A percentile compares a stretch with the other conserved stretches of the same genome.
These are phyloP conservation scores for Pammene fasciana DNA, from an alignment of 2,888 invertebrate species.

Conservation along the genomic window DNA sequence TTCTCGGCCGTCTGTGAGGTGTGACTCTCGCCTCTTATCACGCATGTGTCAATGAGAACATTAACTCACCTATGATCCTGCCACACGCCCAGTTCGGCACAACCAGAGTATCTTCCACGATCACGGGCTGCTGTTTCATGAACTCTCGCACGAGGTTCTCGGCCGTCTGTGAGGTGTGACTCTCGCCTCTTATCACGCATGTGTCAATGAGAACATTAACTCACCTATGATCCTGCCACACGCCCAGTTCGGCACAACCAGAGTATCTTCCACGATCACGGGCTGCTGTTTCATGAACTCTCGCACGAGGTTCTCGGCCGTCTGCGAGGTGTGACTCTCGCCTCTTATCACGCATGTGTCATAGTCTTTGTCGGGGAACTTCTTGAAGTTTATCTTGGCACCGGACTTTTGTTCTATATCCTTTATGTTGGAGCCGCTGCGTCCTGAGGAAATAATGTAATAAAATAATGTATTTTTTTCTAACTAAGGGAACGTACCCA, in stretches of 20 bases:
- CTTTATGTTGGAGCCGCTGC: slow-evolving; percentile 90
- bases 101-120: slow-evolving; percentile 86
- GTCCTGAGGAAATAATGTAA: too few species aligned
- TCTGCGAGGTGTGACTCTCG: slow-evolving; percentile 84
- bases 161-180: slow-evolving; percentile 87
- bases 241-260: slow-evolving; percentile 86
- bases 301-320: slow-evolving; percentile 87
- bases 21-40: slow-evolving; percentile 58
- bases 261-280: slow-evolving; percentile 85
- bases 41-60: slow-evolving; percentile 48
- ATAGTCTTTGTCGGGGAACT: slow-evolving; percentile 82
- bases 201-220: slow-evolving; percentile 26
- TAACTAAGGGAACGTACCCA: too few species aligned
- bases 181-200: too few species aligned
- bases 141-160: slow-evolving; percentile 86
- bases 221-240: slow-evolving; percentile 88
- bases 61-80: slow-evolving; percentile 85
- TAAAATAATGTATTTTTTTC: too few species aligned
- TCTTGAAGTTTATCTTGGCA: slow-evolving; percentile 82
- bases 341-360: slow-evolving; percentile 89
- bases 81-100: slow-evolving; percentile 87
- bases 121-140: slow-evolving; percentile 87
- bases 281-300: slow-evolving; percentile 89
- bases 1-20: slow-evolving; percentile 88
- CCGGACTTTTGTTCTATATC: slow-evolving; percentile 88